These are phyloP conservation scores for Trissolcus japonicus DNA, from an alignment of 2,888 invertebrate species.

Conservation along the genomic window DNA sequence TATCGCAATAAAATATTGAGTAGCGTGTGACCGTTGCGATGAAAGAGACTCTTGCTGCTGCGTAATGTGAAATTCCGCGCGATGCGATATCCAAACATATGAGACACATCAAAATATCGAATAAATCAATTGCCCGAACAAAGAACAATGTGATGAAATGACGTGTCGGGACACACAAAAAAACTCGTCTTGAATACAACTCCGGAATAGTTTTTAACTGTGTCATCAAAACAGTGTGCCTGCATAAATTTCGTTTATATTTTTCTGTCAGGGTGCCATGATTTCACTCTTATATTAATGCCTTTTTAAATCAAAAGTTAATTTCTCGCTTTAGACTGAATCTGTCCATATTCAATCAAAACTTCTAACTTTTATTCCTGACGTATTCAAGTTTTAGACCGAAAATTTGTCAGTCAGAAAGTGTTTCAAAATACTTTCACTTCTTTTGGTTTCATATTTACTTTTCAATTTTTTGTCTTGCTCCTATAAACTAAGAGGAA, in stretches of 20 bases:
- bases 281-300: constrained; percentile 5
- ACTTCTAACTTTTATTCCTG: too few relatives aligned
- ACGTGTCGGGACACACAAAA: not conserved
- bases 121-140: constrained; percentile 35
- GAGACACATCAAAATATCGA: constrained; percentile 13
- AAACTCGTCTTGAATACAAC: not conserved
- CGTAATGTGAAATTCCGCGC: constrained; percentile 67
- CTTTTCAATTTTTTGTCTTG: too few relatives aligned
- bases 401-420: too few relatives aligned
- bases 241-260: constrained; percentile 6
- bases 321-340: too few relatives aligned
- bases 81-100: constrained; percentile 46
- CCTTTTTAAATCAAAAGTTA: not conserved
- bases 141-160: constrained; percentile 7
- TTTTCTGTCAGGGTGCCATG: constrained; percentile 16
- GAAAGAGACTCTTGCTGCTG: constrained; percentile 68
- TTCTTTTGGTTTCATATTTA: too few relatives aligned
- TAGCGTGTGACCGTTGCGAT: constrained; percentile 71
- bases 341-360: too few relatives aligned
- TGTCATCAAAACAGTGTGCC: constrained; percentile 13
- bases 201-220: not conserved
- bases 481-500: too few relatives aligned
- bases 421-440: too few relatives aligned
- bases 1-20: constrained; percentile 70
- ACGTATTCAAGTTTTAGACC: too few relatives aligned